Percentiles rank a stretch among this genome's conserved stretches.
Conservation (phyloP, 2,797 vertebrate species). For the Myotis planiceps region DNA sequence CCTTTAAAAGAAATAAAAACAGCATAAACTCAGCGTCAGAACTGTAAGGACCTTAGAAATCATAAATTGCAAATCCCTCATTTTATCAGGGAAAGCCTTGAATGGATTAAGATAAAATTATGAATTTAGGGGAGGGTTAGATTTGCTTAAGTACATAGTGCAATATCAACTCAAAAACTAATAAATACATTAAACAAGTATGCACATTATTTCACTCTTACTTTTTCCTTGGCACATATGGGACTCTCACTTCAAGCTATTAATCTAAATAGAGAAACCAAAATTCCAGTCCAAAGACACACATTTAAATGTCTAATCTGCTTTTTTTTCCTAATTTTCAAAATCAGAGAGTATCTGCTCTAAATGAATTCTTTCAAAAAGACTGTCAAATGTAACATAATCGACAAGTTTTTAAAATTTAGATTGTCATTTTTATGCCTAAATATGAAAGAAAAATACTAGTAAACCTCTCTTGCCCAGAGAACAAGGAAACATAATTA, state of each 20-base stretch:
- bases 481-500: neutral
- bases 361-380: slow-evolving; percentile 10
- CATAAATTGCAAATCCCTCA: neutral
- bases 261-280: neutral
- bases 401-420: neutral
- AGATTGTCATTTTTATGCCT: neutral
- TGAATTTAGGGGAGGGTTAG: neutral
- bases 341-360: neutral
- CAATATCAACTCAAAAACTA: neutral
- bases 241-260: neutral
- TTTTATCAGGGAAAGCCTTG: neutral
- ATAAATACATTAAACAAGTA: neutral
- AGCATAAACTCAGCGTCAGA: slow-evolving; percentile 17
- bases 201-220: neutral
- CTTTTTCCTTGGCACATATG: neutral
- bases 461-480: neutral
- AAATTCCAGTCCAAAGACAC: neutral
- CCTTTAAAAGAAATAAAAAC: slow-evolving; percentile 87
- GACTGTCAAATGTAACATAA: slow-evolving; percentile 11
- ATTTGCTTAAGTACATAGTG: neutral
- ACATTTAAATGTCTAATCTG: neutral
- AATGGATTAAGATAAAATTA: neutral
- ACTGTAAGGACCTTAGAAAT: neutral
- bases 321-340: slow-evolving; percentile 11
- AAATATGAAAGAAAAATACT: neutral